These are phyloP conservation scores for Pelodytes ibericus DNA, from an alignment of 2,797 vertebrate genomes.

Conservation along the genomic window DNA sequence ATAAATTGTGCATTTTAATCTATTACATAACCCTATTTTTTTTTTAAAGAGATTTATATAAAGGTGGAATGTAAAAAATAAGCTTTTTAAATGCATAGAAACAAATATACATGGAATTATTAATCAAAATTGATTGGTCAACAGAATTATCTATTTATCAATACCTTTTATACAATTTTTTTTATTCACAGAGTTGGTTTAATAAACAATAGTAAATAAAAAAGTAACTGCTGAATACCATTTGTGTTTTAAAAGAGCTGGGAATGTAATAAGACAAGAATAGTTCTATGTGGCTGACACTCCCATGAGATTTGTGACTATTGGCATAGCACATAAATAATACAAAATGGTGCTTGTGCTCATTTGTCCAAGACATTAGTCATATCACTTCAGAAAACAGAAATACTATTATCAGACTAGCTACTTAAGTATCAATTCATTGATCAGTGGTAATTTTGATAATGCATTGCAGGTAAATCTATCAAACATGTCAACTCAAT, in stretches of 20 bases:
- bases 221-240: too few species aligned
- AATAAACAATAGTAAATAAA: not conserved
- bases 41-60: constrained; percentile 83
- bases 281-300: too few species aligned
- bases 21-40: constrained; percentile 77
- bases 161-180: constrained; percentile 58
- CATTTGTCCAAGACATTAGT: not conserved
- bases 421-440: not conserved
- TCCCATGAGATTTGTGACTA: too few species aligned
- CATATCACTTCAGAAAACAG: not conserved
- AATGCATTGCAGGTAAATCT: not conserved
- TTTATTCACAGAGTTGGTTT: constrained; percentile 56
- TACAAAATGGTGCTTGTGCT: constrained; percentile 25
- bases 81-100: constrained; percentile 61
- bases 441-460: not conserved
- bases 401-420: not conserved
- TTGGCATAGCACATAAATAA: not conserved
- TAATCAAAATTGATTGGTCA: constrained; percentile 63
- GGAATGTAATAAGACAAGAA: too few species aligned
- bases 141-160: constrained; percentile 61
- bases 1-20: constrained; percentile 96
- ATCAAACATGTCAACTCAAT: not conserved
- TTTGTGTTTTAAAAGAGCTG: not conserved
- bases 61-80: constrained; percentile 90
- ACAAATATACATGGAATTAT: constrained; percentile 62